Evolutionary conservation across 2,113 vertebrate genomes (phyloP), one percentile per base, ranked within the genome.

Genomic region (Gymnogyps californianus): DNA sequence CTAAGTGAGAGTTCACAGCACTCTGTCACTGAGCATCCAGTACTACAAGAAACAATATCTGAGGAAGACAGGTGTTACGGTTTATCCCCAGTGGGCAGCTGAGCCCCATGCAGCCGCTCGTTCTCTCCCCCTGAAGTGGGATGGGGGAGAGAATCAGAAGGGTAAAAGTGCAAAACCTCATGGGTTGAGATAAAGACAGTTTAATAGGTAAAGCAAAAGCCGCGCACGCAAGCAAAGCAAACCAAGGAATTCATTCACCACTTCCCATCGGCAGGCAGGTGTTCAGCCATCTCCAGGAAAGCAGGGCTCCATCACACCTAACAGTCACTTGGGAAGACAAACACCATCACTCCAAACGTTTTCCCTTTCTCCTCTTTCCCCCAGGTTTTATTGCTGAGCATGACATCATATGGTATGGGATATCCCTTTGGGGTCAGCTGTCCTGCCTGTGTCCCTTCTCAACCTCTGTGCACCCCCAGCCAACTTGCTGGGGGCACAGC

Each of bases 141-240:
- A 25, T 9, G 13, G 17, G 17, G 16, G 20, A 46, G 15, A 38
- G 31, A 57, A 70, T 49, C 9, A 6, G 42, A 51, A 44, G 5
- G 8, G 9, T 58, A 62, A n/a, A 80, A 64, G 10, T 40, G 20
- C 8, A 10, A 75, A 86, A 51, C 46, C 24, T 51, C 1, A 0
- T 31, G 22, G 32, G 11, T 6, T 38, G 42, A 31, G 42, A 9
- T 58, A 49, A 62, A 62, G 8, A 8, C 28, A 22, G 16, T 40
- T 69, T 57, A 75, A 38, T 12, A 26, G 22, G 28, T 7, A 70
- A 85, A 80, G 22, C 31, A 80, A 69, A 75, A 69, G 25, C 28
- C 1, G 2, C 0, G 1, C 0, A 0, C 2, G 1, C 3, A 38
- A 62, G n/a, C 40, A 61, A 80, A 62, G 6, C 13, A 57, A 29